A percentile compares a stretch with the other conserved stretches of the same genome.
phyloP scores from a whole-genome alignment of 2,888 invertebrate species.

The Eristalis pertinax region DNA sequence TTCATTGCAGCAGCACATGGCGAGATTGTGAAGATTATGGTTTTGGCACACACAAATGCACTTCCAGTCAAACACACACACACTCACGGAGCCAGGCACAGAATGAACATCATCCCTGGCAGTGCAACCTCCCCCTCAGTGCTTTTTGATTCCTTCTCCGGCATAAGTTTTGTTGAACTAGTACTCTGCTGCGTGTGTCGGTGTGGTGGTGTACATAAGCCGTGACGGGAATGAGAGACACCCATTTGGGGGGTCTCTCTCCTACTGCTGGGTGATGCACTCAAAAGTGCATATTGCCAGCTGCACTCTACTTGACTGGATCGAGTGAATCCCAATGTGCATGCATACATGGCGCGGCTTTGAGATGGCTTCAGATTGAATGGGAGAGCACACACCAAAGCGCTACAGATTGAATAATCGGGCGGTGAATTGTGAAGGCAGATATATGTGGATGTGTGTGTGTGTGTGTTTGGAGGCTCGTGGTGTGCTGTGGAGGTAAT shows the following conservation, averaged over 20 bases:
- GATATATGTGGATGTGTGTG: neutral
- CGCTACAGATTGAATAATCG: slow-evolving; percentile 60
- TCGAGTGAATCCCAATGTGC: neutral
- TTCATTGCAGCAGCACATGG: slow-evolving; percentile 66
- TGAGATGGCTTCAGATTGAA: neutral
- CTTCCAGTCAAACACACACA: too few relatives aligned
- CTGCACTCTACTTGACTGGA: neutral
- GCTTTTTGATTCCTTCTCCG: slow-evolving; percentile 54
- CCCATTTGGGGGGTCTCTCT: slow-evolving; percentile 35
- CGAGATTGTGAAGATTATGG: slow-evolving; percentile 63
- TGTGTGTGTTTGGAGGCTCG: neutral
- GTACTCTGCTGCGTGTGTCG: neutral
- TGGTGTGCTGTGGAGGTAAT: slow-evolving; percentile 6
- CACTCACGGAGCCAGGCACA: neutral
- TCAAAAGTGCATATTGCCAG: slow-evolving; percentile 53
- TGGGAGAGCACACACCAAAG: neutral
- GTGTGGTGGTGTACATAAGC: slow-evolving; percentile 9
- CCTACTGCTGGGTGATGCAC: slow-evolving; percentile 46
- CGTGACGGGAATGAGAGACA: slow-evolving; percentile 5
- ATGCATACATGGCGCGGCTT: neutral
- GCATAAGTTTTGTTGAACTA: neutral
- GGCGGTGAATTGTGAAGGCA: slow-evolving; percentile 50
- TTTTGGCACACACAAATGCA: slow-evolving; percentile 27
- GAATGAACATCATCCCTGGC: neutral
- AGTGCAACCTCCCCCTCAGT: slow-evolving; percentile 28